Evolutionary conservation across 1,140 invertebrate species (phyloP).

Genomic region (Trichomalopsis sarcophagae): DNA sequence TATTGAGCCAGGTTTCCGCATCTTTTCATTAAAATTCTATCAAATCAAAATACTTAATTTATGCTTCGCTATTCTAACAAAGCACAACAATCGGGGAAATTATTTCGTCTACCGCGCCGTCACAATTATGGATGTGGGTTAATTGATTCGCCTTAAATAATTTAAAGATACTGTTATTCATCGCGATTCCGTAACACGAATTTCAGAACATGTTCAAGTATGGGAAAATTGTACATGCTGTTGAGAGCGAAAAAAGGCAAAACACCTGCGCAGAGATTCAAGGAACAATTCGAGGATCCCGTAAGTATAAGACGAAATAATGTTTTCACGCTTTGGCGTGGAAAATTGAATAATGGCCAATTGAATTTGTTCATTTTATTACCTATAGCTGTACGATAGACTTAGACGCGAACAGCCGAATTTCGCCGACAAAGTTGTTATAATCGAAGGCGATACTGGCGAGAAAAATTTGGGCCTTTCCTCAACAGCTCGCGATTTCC

Average conservation of each 20-base stretch:
- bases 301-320: slow-evolving; percentile 67
- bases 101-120: no score
- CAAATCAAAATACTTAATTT: no score
- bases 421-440: slow-evolving; percentile 75
- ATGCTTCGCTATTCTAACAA: no score
- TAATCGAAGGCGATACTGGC: slow-evolving; percentile 79
- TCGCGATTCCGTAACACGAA: neutral
- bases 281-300: slow-evolving; percentile 75
- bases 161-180: no score
- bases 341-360: neutral
- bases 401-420: slow-evolving; percentile 67
- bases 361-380: neutral
- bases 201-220: slow-evolving; percentile 79
- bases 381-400: slow-evolving; percentile 73
- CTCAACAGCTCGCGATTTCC: slow-evolving; percentile 69
- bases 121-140: no score
- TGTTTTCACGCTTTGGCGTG: neutral
- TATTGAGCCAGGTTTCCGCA: no score
- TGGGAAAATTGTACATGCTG: slow-evolving; percentile 81
- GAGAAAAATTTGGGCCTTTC: slow-evolving; percentile 77
- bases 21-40: no score
- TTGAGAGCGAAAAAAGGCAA: slow-evolving; percentile 83
- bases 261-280: slow-evolving; percentile 74
- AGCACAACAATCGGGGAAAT: no score
- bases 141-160: no score